Evolutionary conservation across 2,888 invertebrate species (phyloP).

Genomic region (Tigriopus californicus): DNA sequence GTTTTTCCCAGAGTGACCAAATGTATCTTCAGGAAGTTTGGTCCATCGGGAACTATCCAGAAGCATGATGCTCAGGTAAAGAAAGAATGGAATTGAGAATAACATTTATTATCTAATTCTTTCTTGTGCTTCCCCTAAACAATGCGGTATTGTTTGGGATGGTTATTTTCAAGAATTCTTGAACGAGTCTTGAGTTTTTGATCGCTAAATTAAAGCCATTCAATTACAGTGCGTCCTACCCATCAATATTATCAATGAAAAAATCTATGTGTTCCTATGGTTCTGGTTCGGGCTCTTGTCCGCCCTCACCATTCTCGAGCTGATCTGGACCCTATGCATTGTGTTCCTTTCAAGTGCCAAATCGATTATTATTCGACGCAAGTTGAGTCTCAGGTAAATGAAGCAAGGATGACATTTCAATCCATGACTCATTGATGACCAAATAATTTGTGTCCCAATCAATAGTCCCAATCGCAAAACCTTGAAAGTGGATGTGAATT

Average conservation of each 20-base stretch:
- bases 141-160: too few species aligned
- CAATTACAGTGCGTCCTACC: constrained; percentile 7
- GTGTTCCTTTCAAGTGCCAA: not conserved
- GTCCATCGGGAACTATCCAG: constrained; percentile 9
- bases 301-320: not conserved
- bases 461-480: not conserved
- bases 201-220: too few species aligned
- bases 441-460: too few species aligned
- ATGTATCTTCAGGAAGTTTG: constrained; percentile 10
- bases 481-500: constrained; percentile 1
- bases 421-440: too few species aligned
- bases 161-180: too few species aligned
- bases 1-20: constrained; percentile 14
- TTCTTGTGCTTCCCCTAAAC: too few species aligned
- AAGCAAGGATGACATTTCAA: too few species aligned
- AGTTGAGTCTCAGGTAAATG: not conserved
- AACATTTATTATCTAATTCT: too few species aligned
- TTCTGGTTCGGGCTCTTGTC: constrained; percentile 12
- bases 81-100: too few species aligned
- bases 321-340: not conserved
- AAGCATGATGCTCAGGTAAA: constrained; percentile 5
- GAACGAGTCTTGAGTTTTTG: too few species aligned
- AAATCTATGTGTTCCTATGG: constrained; percentile 15
- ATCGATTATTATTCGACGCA: not conserved
- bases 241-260: constrained; percentile 15